Percentiles rank a stretch among this genome's conserved stretches.
Conservation (phyloP, 2,113 vertebrate species). For the Amazona vittata region DNA sequence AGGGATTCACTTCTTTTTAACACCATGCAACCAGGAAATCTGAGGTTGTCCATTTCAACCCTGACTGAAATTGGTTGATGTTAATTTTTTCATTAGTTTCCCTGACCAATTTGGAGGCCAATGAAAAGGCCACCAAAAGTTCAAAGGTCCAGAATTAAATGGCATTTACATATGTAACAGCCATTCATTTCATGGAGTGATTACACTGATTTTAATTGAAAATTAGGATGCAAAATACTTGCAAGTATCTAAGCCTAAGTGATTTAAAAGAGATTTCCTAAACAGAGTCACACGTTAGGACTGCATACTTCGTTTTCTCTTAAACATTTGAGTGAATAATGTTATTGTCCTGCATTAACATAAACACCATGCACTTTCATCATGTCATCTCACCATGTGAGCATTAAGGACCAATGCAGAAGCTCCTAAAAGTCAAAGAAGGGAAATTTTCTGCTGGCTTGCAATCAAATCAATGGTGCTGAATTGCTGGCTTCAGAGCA, state of each 20-base stretch:
- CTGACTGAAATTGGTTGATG: background rate
- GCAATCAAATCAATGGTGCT: background rate
- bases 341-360: background rate
- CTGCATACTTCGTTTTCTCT: background rate
- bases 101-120: background rate
- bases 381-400: background rate
- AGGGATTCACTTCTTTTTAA: background rate
- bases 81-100: conserved; percentile 6
- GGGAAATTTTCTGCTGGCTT: background rate
- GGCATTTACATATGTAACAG: background rate
- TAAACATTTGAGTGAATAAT: background rate
- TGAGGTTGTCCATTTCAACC: background rate
- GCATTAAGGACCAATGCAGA: background rate
- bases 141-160: conserved; percentile 11
- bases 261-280: background rate
- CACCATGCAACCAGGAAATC: background rate
- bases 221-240: background rate
- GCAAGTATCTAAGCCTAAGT: background rate
- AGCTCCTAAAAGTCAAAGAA: background rate
- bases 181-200: background rate
- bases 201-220: background rate
- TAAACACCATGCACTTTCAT: background rate
- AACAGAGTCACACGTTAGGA: background rate
- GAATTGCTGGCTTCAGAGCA: background rate
- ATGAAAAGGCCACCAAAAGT: background rate